These are phyloP conservation scores for Drosophila seguyi DNA, from an alignment of 1,140 invertebrate genomes.

Conservation along the genomic window DNA sequence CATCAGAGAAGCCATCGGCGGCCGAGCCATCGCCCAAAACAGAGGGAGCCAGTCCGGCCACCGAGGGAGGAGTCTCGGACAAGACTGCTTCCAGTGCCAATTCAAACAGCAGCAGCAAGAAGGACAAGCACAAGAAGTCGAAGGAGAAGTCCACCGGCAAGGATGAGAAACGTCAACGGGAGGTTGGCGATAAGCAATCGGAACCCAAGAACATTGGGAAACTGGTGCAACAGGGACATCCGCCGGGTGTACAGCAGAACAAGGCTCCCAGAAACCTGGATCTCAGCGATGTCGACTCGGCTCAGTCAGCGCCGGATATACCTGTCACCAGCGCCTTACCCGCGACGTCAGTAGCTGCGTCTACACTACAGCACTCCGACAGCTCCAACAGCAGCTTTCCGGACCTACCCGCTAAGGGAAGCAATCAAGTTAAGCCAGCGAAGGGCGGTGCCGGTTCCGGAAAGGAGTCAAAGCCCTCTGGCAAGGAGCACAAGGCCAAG, in stretches of 20 bases:
- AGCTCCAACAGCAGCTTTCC: constrained; percentile 85
- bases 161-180: constrained; percentile 79
- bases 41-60: constrained; percentile 34
- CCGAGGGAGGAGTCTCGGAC: constrained; percentile 15
- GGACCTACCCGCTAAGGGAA: constrained; percentile 66
- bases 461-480: constrained; percentile 50
- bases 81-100: constrained; percentile 28
- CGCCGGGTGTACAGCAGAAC: constrained; percentile 27
- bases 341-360: constrained; percentile 74
- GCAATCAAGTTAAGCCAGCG: constrained; percentile 41
- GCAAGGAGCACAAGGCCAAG: constrained; percentile 66
- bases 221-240: constrained; percentile 23
- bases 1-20: constrained; percentile 26
- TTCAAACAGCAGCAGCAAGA: constrained; percentile 47
- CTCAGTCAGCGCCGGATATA: constrained; percentile 68
- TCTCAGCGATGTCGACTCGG: constrained; percentile 76
- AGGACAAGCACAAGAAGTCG: constrained; percentile 75
- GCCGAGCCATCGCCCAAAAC: constrained; percentile 48
- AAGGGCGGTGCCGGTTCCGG: constrained; percentile 23
- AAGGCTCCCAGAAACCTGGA: constrained; percentile 70
- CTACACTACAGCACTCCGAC: constrained; percentile 77
- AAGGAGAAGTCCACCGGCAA: constrained; percentile 69
- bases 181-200: constrained; percentile 29
- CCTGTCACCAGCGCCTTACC: constrained; percentile 59
- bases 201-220: constrained; percentile 52